These are phyloP conservation scores for Sylvietta virens DNA, from an alignment of 2,113 vertebrate genomes.

Conservation along the genomic window DNA sequence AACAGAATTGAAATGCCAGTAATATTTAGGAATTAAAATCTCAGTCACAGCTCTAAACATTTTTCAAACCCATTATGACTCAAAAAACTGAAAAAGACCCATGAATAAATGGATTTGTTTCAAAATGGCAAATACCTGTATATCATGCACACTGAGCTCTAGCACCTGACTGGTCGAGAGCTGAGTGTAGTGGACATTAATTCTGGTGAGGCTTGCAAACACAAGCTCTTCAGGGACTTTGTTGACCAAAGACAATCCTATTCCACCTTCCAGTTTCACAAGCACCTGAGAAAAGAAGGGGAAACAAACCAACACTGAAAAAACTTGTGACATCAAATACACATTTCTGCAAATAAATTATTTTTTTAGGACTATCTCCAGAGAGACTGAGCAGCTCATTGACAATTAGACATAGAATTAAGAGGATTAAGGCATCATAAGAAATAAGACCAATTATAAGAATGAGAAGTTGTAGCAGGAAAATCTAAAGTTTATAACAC, in stretches of 20 bases:
- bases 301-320: not conserved
- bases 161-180: conserved; percentile 83
- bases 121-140: conserved; percentile 80
- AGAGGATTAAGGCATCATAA: not conserved
- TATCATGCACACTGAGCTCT: conserved; percentile 87
- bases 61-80: not conserved
- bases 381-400: not conserved
- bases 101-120: not conserved
- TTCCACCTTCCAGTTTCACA: conserved; percentile 88
- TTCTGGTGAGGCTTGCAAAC: conserved; percentile 85
- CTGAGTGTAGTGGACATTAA: conserved; percentile 86
- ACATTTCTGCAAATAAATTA: not conserved
- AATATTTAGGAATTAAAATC: not conserved
- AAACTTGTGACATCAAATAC: not conserved
- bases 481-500: not conserved
- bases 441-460: no score
- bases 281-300: conserved; percentile 74
- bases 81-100: not conserved
- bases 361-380: not conserved
- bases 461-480: not conserved
- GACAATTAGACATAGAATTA: not conserved
- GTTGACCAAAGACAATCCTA: conserved; percentile 93
- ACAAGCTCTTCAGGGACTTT: conserved; percentile 93
- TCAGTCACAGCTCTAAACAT: not conserved
- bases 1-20: not conserved